Base-by-base conservation (phyloP, 2,113 vertebrate genomes). In the Nothocercus julius region DNA sequence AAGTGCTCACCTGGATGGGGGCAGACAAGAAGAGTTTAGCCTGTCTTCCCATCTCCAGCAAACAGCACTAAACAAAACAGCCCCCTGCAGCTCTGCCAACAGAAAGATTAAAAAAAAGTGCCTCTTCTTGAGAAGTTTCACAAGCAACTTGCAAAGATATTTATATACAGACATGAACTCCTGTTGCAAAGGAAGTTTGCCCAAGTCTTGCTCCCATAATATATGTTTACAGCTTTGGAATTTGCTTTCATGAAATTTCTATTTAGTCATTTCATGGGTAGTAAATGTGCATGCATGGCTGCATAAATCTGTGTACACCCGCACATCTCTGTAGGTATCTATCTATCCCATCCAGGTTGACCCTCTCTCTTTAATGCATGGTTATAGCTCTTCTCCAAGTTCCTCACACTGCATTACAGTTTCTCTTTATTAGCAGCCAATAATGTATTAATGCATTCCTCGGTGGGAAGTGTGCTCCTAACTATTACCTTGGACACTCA, bases 401-500 rank as follows among this genome's bases (percentile, higher is more conserved):
- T 85, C 74, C 85, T 66, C 82, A 16, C 40, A 2, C 61, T 90
- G 53, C 75, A 18, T 69, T 77, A 40, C 61, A 64, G 47, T 42
- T 47, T 62, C 83, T 54, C 59, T 72, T 92, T 38, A 90, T 95
- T 72, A 96, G 86, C 92, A 93, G 94, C 80, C 95, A 30, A 47
- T 76, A 94, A 96, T 79, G 89, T 61, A 95, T 96, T 97, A 91
- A 97, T 87, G 89, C 80, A 38, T 73, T 61, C 82, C 85, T 85
- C 38, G 3, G 85, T 76, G 95, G 83, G 87, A 95, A 97, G 93
- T 42, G 82, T 66, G 93, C 93, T 97, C 76, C 94, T 95, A 92
- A 93, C 93, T 74, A 89, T 95, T 97, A 94, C 94, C 93, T 85
- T 87, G 97, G 97, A 94, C 96, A 94, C 96, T 98, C 97, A 95